A percentile compares a stretch with the other conserved stretches of the same genome.
These are phyloP conservation scores for Scomber scombrus DNA, from an alignment of 2,113 vertebrate species.

Conservation along the genomic window DNA sequence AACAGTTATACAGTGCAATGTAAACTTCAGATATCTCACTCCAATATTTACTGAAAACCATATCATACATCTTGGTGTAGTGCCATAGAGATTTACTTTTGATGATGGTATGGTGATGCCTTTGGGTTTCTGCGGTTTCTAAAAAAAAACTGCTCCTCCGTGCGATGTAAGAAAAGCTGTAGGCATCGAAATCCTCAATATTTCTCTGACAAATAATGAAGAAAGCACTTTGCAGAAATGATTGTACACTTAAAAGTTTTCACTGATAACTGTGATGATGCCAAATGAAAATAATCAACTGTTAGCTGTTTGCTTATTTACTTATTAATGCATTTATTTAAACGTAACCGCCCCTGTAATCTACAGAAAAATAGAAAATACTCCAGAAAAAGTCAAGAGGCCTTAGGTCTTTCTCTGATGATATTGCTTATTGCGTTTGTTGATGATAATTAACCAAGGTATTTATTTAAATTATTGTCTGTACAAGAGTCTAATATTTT, in stretches of 20 bases:
- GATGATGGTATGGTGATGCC: conserved; percentile 50
- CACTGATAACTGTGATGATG: conserved; percentile 78
- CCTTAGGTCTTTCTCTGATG: conserved; percentile 58
- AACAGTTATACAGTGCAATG: conserved; percentile 56
- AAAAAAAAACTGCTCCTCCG: background rate
- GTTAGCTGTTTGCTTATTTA: conserved; percentile 71
- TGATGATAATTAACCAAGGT: conserved; percentile 65
- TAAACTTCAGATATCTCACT: conserved; percentile 39
- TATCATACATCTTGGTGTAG: conserved; percentile 61
- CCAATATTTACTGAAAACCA: conserved; percentile 26
- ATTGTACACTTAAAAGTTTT: conserved; percentile 78
- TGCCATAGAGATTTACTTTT: conserved; percentile 76
- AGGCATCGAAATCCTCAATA: conserved; percentile 15
- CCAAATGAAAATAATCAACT: conserved; percentile 77
- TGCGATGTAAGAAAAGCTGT: conserved; percentile 31
- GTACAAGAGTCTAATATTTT: conserved; percentile 78
- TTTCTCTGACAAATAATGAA: conserved; percentile 10
- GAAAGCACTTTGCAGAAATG: conserved; percentile 81
- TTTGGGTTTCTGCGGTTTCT: conserved; percentile 30
- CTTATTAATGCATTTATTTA: conserved; percentile 68
- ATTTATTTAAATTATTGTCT: conserved; percentile 79
- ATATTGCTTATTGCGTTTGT: conserved; percentile 72
- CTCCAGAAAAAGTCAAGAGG: conserved; percentile 39
- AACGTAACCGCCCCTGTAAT: conserved; percentile 59
- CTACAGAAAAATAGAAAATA: conserved; percentile 37